These are phyloP conservation scores for Myotis myotis DNA, from an alignment of 2,797 vertebrate genomes.

Conservation along the genomic window DNA sequence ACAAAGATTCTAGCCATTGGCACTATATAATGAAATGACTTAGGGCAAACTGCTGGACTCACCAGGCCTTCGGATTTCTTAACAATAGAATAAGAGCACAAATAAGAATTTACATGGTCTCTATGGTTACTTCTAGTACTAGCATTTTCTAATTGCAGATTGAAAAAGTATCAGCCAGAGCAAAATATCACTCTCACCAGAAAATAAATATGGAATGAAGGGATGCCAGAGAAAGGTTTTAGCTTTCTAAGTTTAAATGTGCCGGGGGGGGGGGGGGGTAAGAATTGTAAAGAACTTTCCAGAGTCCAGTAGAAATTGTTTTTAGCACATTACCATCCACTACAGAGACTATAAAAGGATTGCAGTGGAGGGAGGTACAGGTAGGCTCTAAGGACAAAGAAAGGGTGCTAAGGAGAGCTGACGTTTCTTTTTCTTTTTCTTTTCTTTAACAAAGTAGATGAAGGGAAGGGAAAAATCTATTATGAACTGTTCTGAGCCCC, in stretches of 20 bases:
- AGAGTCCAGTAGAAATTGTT: conserved; percentile 13
- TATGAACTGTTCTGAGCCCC: neutral
- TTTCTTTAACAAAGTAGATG: conserved; percentile 12
- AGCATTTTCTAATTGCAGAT: conserved; percentile 32
- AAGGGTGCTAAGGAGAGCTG: neutral
- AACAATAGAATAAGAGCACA: neutral
- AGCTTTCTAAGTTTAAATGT: conserved; percentile 55
- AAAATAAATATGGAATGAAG: conserved; percentile 63
- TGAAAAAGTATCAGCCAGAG: conserved; percentile 60
- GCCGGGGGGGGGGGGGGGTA: neutral
- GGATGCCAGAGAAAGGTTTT: conserved; percentile 24
- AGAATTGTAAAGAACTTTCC: neutral
- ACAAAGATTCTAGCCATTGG: conserved; percentile 49
- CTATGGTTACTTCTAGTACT: conserved; percentile 20
- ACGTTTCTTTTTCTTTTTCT: neutral
- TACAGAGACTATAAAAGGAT: conserved; percentile 30
- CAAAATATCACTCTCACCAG: conserved; percentile 51
- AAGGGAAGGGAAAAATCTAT: conserved; percentile 1
- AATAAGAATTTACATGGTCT: conserved; percentile 36
- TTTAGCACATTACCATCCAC: conserved; percentile 48
- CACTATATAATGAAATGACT: conserved; percentile 41
- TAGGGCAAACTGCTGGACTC: conserved; percentile 1
- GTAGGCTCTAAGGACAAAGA: neutral
- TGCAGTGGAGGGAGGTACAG: neutral
- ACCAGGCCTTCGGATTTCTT: neutral